Base-by-base conservation (phyloP, 1,140 invertebrate genomes). In the Homarus americanus region DNA sequence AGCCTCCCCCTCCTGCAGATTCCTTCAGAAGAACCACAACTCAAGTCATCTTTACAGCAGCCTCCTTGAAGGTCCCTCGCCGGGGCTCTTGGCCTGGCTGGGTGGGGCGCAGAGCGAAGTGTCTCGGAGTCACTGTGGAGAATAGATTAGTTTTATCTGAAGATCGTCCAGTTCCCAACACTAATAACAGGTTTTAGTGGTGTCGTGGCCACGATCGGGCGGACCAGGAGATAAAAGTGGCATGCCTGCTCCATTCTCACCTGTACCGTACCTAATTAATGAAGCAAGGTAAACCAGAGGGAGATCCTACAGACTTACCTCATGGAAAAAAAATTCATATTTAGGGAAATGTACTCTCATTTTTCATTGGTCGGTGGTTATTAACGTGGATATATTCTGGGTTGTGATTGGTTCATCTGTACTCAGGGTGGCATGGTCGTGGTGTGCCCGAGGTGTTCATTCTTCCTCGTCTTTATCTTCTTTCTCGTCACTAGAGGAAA, bases 121-220 rank as follows among this genome's bases (percentile, higher is more conserved):
- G 75, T 9, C 44, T 63, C 32, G 79, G 41, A 72, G 76, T 38
- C n/a, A 40, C 44, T 34, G 36, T 36, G 66, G 87, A 53, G 87
- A 82, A 82, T 53, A 89, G 78, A 89, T 89, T 63, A 75, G 79
- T 72, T 41, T 89, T 89, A 89, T 89, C 87, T 89, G 41, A 20
- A 34, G 63, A 89, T 89, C 87, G 87, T 66, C 66, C 66, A 38
- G 87, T 89, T 89, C 63, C 87, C 79, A 75, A 40, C 78, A 75
- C 87, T 89, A 89, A 89, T 89, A 89, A 89, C 87, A 82, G 87
- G 87, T 89, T 89, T 89, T 89, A 89, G 79, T 82, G 87, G 40
- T 89, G 87, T 89, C 72, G 78, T 89, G 79, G 79, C 40, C 87
- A 82, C 66, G 63, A 89, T 88, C 79, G 32, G 66, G 63, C 63